Conservation (phyloP, 1,140 invertebrate genomes). For the Neotoxoptera formosana region DNA sequence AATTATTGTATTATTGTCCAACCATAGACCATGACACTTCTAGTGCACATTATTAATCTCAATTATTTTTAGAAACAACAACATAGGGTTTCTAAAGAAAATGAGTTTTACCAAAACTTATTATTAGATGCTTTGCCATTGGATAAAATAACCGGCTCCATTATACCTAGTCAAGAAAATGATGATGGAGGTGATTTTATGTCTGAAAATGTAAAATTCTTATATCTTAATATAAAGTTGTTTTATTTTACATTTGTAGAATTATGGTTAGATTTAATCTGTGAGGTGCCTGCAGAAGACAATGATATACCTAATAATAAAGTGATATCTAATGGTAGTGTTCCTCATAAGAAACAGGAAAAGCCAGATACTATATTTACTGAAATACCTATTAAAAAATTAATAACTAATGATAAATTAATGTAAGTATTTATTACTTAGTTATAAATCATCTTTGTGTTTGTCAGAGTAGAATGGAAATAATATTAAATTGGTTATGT, state of each 20-base stretch:
- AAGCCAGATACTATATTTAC: constrained; percentile 38
- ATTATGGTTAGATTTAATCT: constrained; percentile 56
- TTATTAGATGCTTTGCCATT: constrained; percentile 88
- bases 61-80: constrained; percentile 77
- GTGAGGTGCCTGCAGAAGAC: constrained; percentile 33
- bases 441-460: not conserved
- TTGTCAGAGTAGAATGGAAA: not conserved
- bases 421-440: constrained; percentile 36
- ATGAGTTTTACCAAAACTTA: constrained; percentile 94
- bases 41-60: not conserved
- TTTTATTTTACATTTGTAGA: not conserved
- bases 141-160: constrained; percentile 68
- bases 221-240: not conserved
- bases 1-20: not conserved
- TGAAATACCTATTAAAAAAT: constrained; percentile 52
- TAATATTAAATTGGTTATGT: not conserved
- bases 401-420: constrained; percentile 54
- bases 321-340: constrained; percentile 48
- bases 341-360: constrained; percentile 47
- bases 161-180: constrained; percentile 67
- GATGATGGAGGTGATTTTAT: constrained; percentile 65
- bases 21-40: not conserved
- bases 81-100: constrained; percentile 92
- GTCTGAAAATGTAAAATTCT: not conserved
- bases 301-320: constrained; percentile 49